These are phyloP conservation scores for Odontamblyopus rebecca DNA, from an alignment of 2,797 vertebrate genomes.

Conservation along the genomic window DNA sequence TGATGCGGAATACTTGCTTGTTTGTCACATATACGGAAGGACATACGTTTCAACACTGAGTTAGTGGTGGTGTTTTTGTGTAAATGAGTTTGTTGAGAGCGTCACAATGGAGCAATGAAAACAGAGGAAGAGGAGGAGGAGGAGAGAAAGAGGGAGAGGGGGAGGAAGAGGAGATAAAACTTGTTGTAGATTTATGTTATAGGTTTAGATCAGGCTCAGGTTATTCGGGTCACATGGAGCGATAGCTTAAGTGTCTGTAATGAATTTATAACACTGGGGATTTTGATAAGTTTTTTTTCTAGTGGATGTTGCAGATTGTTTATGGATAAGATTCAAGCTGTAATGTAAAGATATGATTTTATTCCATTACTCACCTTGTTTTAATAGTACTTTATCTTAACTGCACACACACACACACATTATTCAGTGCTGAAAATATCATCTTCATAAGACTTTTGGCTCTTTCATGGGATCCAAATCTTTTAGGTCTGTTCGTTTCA, in stretches of 20 bases:
- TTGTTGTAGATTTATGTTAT: conserved; percentile 12
- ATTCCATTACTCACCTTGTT: too few species aligned
- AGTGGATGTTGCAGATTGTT: too few species aligned
- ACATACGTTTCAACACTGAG: conserved; percentile 68
- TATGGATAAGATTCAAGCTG: too few species aligned
- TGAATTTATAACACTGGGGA: neutral
- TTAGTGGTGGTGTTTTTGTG: conserved; percentile 20
- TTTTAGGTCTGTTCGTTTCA: too few species aligned
- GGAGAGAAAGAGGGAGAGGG: conserved; percentile 48
- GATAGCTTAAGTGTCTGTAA: conserved; percentile 24
- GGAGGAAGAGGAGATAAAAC: neutral
- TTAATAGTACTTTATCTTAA: too few species aligned
- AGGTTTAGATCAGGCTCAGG: conserved; percentile 46
- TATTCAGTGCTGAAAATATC: too few species aligned
- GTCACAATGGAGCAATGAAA: conserved; percentile 68
- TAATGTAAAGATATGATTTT: too few species aligned
- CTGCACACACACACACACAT: too few species aligned
- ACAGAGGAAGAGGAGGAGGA: conserved; percentile 70
- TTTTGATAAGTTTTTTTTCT: too few species aligned
- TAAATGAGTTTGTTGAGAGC: conserved; percentile 70
- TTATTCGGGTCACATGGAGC: conserved; percentile 45
- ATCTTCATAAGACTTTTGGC: too few species aligned
- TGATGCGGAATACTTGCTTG: conserved; percentile 28
- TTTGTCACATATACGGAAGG: conserved; percentile 58
- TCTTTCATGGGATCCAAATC: too few species aligned